Percentiles rank a stretch among this genome's conserved stretches.
Conservation (phyloP, 1,140 invertebrate species). For the Danaus plexippus region DNA sequence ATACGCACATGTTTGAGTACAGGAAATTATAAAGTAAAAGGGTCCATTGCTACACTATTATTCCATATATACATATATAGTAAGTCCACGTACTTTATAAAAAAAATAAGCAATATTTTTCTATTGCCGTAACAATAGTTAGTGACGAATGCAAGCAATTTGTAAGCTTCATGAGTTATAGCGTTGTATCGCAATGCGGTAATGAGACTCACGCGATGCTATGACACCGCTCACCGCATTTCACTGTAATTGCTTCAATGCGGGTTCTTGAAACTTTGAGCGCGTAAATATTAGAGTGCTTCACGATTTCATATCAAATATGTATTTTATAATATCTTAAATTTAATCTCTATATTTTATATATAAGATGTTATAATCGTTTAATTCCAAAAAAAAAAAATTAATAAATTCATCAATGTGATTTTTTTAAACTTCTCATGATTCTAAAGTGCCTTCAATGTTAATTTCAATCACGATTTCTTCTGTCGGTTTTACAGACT, state of each 20-base stretch:
- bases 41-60: background rate
- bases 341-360: no score
- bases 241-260: constrained; percentile 17
- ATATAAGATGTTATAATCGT: no score
- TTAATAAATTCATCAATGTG: no score
- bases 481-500: no score
- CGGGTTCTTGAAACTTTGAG: background rate
- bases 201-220: constrained; percentile 16
- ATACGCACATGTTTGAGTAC: background rate
- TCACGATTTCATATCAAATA: no score
- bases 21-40: constrained; percentile 4
- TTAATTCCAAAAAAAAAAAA: no score
- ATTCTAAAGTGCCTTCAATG: no score
- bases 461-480: no score
- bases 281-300: no score
- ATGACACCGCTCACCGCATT: constrained; percentile 7
- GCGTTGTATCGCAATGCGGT: constrained; percentile 22
- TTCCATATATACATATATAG: background rate
- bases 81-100: background rate
- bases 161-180: constrained; percentile 11
- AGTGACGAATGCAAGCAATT: constrained; percentile 16
- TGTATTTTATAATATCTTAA: no score
- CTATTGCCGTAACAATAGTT: constrained; percentile 4
- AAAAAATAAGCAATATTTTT: background rate
- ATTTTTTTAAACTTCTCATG: no score